These are phyloP conservation scores for Noctua fimbriata DNA, from an alignment of 2,888 invertebrate genomes.

Conservation along the genomic window DNA sequence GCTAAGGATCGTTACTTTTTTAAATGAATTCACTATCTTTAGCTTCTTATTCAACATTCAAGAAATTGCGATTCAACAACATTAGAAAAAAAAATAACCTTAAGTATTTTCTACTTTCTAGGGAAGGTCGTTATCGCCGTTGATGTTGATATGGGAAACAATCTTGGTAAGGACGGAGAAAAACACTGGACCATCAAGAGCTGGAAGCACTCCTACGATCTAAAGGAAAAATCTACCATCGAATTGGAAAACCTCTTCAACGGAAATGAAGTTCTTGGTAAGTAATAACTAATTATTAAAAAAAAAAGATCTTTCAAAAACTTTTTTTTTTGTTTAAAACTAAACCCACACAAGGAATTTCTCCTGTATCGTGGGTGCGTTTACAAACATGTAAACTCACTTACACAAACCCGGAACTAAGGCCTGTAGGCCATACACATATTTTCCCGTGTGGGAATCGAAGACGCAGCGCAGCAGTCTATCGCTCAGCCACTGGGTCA, in stretches of 20 bases:
- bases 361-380: background rate
- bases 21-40: background rate
- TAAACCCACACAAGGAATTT: background rate
- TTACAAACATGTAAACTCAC: background rate
- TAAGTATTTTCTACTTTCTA: slow-evolving; percentile 41
- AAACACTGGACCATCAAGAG: slow-evolving; percentile 74
- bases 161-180: slow-evolving; percentile 70
- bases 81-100: background rate
- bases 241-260: slow-evolving; percentile 78
- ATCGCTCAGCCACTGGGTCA: background rate
- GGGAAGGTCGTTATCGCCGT: slow-evolving; percentile 70
- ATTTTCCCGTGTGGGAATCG: background rate
- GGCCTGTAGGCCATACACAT: background rate
- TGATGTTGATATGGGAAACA: slow-evolving; percentile 66
- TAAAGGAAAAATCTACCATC: slow-evolving; percentile 75
- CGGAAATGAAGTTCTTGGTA: slow-evolving; percentile 79
- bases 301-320: no score
- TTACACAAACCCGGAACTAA: background rate
- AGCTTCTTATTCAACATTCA: background rate
- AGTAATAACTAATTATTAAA: slow-evolving; percentile 29
- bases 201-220: slow-evolving; percentile 72
- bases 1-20: background rate
- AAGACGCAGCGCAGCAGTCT: background rate
- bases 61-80: background rate
- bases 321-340: no score